These are phyloP conservation scores for Hippocampus guttulatus DNA, from an alignment of 2,113 vertebrate species.

Conservation along the genomic window DNA sequence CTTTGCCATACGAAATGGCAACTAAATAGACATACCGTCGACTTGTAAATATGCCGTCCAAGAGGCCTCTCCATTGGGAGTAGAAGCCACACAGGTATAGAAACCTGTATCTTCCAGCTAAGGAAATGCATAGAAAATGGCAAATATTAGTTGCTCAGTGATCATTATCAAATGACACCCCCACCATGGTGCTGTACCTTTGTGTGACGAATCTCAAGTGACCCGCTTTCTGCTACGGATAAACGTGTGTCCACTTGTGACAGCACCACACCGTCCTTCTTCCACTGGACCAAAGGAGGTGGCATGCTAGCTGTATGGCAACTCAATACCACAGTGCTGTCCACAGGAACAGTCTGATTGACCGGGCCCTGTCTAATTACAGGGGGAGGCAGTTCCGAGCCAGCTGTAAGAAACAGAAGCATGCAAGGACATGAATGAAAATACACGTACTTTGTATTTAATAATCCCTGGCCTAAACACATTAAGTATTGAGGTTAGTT, in stretches of 20 bases:
- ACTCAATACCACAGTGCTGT: constrained; percentile 79
- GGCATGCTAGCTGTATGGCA: constrained; percentile 80
- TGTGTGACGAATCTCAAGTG: constrained; percentile 83
- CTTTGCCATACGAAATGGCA: background rate
- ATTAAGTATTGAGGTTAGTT: background rate
- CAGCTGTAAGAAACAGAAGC: constrained; percentile 63
- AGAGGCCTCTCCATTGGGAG: constrained; percentile 87
- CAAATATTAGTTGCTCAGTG: background rate
- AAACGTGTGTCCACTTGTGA: constrained; percentile 84
- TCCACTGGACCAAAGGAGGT: constrained; percentile 83
- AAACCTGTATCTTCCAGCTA: constrained; percentile 90
- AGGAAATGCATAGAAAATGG: constrained; percentile 27
- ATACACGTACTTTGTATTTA: background rate
- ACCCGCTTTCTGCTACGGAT: constrained; percentile 78
- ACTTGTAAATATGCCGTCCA: constrained; percentile 92
- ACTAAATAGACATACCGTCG: constrained; percentile 75
- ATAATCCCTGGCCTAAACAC: background rate
- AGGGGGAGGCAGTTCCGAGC: constrained; percentile 86
- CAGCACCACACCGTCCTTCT: constrained; percentile 79
- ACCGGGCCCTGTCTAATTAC: constrained; percentile 87
- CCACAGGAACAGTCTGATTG: constrained; percentile 89
- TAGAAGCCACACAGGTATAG: constrained; percentile 90
- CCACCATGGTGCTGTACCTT: constrained; percentile 74
- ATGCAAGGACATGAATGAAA: background rate
- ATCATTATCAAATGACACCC: background rate